These are phyloP conservation scores for Pyralis farinalis DNA, from an alignment of 2,888 invertebrate species.

Conservation along the genomic window DNA sequence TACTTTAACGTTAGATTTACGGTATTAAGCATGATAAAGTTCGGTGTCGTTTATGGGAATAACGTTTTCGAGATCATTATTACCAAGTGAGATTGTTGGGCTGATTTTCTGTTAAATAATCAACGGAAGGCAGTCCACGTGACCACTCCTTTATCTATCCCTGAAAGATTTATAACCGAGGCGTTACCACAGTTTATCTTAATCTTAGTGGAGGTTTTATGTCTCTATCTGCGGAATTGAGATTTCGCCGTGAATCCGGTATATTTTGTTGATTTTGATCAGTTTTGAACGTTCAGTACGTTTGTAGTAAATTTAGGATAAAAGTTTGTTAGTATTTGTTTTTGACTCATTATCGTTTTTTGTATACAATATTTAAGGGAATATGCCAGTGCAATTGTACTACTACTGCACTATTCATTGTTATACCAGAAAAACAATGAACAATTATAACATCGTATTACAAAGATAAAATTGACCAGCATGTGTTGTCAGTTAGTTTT, in stretches of 20 bases:
- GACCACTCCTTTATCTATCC: slow-evolving; percentile 53
- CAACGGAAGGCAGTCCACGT: slow-evolving; percentile 44
- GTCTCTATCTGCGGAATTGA: slow-evolving; percentile 44
- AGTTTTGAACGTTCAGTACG: too few species aligned
- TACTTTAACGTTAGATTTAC: slow-evolving; percentile 15
- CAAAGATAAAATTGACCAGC: too few species aligned
- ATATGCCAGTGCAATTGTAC: too few species aligned
- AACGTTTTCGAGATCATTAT: slow-evolving; percentile 16
- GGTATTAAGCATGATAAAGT: slow-evolving; percentile 1
- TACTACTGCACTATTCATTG: too few species aligned
- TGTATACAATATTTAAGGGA: too few species aligned
- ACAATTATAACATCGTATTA: too few species aligned
- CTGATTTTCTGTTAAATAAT: slow-evolving; percentile 47
- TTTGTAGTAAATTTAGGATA: too few species aligned
- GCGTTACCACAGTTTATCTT: slow-evolving; percentile 57
- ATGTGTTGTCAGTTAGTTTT: too few species aligned
- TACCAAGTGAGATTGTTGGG: slow-evolving; percentile 16
- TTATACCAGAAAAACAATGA: too few species aligned
- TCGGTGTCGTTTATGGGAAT: slow-evolving; percentile 12
- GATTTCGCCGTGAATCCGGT: slow-evolving; percentile 16
- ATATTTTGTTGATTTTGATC: slow-evolving; percentile 6
- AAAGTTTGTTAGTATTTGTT: too few species aligned
- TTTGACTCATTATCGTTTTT: too few species aligned
- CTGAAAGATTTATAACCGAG: slow-evolving; percentile 55
- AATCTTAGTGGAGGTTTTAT: slow-evolving; percentile 47